phyloP scores from a whole-genome alignment of 2,113 vertebrate genomes.

The Percopsis transmontana region DNA sequence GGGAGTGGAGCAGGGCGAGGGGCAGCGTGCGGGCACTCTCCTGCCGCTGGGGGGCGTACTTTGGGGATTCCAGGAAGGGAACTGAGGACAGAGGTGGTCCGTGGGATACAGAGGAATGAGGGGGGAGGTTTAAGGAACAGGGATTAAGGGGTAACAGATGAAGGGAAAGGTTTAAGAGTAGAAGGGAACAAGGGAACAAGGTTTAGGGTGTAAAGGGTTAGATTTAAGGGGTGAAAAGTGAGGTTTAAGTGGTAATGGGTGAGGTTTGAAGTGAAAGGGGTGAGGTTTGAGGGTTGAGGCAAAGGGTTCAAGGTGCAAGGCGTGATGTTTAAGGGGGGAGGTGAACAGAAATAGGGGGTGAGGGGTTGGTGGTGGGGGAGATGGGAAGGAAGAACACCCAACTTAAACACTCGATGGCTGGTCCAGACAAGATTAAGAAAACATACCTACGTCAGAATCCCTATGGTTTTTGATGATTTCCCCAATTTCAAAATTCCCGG shows the following conservation, averaged over 20 bases:
- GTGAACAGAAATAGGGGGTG: slow-evolving; percentile 13
- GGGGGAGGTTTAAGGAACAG: not conserved
- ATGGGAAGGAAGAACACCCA: not conserved
- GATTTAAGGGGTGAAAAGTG: not conserved
- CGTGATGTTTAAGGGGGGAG: not conserved
- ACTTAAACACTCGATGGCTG: not conserved
- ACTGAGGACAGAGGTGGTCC: slow-evolving; percentile 69
- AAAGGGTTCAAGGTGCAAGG: not conserved
- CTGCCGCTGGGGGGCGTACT: slow-evolving; percentile 81
- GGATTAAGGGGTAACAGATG: slow-evolving; percentile 4
- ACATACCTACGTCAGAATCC: slow-evolving; percentile 86
- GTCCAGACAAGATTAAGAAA: not conserved
- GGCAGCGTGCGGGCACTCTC: slow-evolving; percentile 80
- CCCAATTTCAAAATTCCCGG: slow-evolving; percentile 91
- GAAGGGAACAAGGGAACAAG: slow-evolving; percentile 10
- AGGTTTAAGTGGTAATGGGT: too few species aligned
- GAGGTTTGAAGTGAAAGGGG: not conserved
- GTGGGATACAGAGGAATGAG: not conserved
- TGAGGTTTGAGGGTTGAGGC: not conserved
- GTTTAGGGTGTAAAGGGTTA: not conserved
- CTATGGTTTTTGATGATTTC: slow-evolving; percentile 91
- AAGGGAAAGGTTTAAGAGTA: not conserved
- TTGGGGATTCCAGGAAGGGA: slow-evolving; percentile 89
- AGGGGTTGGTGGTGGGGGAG: not conserved
- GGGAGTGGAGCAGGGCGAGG: slow-evolving; percentile 69